Evolutionary conservation across 2,113 vertebrate genomes (phyloP), one percentile per base, ranked within the genome.

Genomic region (Choloepus hoffmanni): DNA sequence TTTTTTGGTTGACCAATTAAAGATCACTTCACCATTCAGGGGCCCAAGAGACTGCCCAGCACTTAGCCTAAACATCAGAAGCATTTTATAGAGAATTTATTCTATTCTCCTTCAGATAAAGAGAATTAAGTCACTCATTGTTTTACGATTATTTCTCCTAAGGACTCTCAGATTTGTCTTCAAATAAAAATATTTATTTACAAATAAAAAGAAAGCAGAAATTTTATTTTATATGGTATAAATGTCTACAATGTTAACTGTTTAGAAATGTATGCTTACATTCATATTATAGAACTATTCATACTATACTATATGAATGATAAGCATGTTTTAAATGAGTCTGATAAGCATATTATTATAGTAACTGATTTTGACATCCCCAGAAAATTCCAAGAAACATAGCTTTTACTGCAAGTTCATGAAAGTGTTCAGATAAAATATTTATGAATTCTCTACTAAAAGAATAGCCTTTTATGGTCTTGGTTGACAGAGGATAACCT

Each of bases 371-470:
- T 92, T 98, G 97, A 97, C 97, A 97, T 97, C 94, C 87, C 81
- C 88, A 96, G 97, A 92, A 95, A 97, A 97, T 97, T 97, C 96
- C 97, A 98, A 96, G 88, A 98, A 97, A 96, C 74, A 90, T 79
- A 96, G 97, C 95, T 98, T 98, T 98, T 98, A 95, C 82, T 97
- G 96, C 87, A 96, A 97, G 90, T 97, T 97, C 95, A 90, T 95
- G 83, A 83, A 96, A 97, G 92, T 97, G 93, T 96, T 98, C 83
- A 92, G 55, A 98, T 98, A 97, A 98, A 98, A 98, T 98, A 98
- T 98, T 98, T 82, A 98, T 98, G 0, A 87, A 81, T 96, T 97
- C 86, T 95, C 78, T 97, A 60, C 94, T 96, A 79, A 97, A 97
- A 98, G 88, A 95, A 97, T 98, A 97, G 53, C 10, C 30, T 93